Evolutionary conservation across 2,888 invertebrate genomes (phyloP).

Genomic region (Teleiodes luculella): DNA sequence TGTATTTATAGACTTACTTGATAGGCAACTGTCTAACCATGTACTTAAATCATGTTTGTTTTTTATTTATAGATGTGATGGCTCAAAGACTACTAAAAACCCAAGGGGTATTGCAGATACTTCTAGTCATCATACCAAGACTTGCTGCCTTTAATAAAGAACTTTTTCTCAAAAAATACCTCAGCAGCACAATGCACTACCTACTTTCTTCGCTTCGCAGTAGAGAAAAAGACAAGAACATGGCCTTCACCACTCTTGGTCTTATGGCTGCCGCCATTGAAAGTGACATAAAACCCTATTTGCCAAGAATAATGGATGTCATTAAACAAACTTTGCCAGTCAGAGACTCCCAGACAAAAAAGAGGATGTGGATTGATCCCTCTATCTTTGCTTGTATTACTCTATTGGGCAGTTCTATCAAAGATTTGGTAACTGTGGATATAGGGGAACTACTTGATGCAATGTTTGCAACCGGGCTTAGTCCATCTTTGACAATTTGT

Average conservation of each 20-base stretch:
- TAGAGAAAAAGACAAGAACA: conserved; percentile 90
- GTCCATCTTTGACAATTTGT: conserved; percentile 93
- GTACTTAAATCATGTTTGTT: no score
- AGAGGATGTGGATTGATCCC: conserved; percentile 86
- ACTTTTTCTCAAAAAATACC: conserved; percentile 86
- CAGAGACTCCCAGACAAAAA: conserved; percentile 87
- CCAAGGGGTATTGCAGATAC: conserved; percentile 89
- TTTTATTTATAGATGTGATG: conserved; percentile 88
- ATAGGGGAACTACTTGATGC: conserved; percentile 91
- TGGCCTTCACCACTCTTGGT: conserved; percentile 94
- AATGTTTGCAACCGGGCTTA: conserved; percentile 95
- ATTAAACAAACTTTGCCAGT: conserved; percentile 87
- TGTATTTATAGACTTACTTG: no score
- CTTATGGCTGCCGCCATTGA: conserved; percentile 93
- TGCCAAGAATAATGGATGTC: conserved; percentile 91
- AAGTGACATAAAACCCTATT: conserved; percentile 86
- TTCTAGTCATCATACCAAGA: conserved; percentile 92
- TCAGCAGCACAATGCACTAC: conserved; percentile 86
- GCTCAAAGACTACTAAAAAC: conserved; percentile 86
- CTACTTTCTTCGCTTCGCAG: conserved; percentile 86
- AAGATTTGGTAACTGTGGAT: conserved; percentile 85
- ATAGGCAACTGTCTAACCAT: no score
- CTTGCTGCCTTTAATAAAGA: conserved; percentile 95
- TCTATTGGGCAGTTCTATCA: conserved; percentile 91
- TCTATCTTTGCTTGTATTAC: conserved; percentile 96